A percentile compares a stretch with the other conserved stretches of the same genome.
phyloP scores from a whole-genome alignment of 2,113 vertebrate species.

The Echinops telfairi region DNA sequence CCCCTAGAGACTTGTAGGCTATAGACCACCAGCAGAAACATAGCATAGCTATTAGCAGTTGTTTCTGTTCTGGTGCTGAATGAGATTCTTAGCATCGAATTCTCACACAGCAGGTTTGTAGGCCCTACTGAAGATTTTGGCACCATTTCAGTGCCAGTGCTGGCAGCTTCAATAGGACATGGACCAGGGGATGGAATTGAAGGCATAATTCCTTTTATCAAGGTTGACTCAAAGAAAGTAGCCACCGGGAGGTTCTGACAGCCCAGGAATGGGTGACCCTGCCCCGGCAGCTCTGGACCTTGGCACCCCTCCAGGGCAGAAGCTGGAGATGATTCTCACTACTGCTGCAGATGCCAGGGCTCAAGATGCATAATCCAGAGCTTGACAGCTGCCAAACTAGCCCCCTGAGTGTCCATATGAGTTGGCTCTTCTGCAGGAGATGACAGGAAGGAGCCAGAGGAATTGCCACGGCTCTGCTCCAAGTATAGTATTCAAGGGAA shows the following conservation, averaged over 20 bases:
- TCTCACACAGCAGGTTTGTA: conserved; percentile 42
- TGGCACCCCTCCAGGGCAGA: conserved; percentile 83
- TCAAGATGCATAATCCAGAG: conserved; percentile 84
- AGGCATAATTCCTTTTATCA: conserved; percentile 76
- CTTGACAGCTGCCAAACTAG: conserved; percentile 84
- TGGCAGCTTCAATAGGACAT: conserved; percentile 21
- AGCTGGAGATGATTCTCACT: conserved; percentile 58
- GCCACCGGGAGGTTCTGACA: conserved; percentile 54
- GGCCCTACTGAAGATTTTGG: conserved; percentile 50
- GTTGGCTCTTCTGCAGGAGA: conserved; percentile 81
- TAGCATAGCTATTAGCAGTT: neutral
- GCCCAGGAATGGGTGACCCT: conserved; percentile 69
- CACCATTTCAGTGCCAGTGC: neutral
- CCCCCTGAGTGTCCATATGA: conserved; percentile 75
- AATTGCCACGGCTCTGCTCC: conserved; percentile 78
- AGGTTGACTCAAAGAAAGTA: conserved; percentile 82
- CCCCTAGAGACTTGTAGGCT: neutral
- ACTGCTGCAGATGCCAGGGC: conserved; percentile 79
- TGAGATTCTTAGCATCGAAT: conserved; percentile 51
- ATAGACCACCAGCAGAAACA: neutral
- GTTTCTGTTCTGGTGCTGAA: conserved; percentile 34
- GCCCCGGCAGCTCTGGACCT: neutral
- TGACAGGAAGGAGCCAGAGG: conserved; percentile 81
- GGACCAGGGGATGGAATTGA: neutral
- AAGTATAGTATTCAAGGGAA: conserved; percentile 76